These are phyloP conservation scores for Meandrusa payeni DNA, from an alignment of 2,888 invertebrate genomes.

Conservation along the genomic window DNA sequence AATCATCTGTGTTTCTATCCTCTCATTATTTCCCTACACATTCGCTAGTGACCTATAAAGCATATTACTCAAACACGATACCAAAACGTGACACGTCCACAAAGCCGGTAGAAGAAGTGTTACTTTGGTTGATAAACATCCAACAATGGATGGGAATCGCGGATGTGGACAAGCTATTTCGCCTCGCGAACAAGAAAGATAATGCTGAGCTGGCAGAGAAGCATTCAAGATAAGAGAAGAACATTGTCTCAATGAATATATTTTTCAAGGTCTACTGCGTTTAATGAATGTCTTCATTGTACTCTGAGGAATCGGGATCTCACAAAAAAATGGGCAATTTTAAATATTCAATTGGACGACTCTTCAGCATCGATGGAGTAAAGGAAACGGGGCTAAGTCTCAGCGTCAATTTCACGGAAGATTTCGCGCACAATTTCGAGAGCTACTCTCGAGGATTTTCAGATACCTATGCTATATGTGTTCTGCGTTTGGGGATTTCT, in stretches of 20 bases:
- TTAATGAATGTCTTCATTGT: constrained; percentile 5
- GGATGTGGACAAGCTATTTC: too few species aligned
- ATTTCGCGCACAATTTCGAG: constrained; percentile 59
- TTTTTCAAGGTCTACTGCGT: background rate
- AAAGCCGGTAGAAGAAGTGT: too few species aligned
- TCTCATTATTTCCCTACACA: constrained; percentile 31
- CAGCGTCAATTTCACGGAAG: constrained; percentile 73
- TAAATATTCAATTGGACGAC: constrained; percentile 56
- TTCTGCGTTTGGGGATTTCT: constrained; percentile 29
- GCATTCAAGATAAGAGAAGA: too few species aligned
- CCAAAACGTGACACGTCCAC: constrained; percentile 42
- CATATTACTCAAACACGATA: constrained; percentile 44
- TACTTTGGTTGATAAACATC: too few species aligned
- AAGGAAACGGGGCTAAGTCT: constrained; percentile 49
- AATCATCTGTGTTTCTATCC: too few species aligned
- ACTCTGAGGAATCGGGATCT: background rate
- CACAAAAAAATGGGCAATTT: constrained; percentile 33
- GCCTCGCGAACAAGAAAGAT: too few species aligned
- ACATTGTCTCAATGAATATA: too few species aligned
- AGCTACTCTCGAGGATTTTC: constrained; percentile 29
- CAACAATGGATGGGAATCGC: too few species aligned
- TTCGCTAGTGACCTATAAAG: constrained; percentile 49
- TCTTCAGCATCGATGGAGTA: constrained; percentile 35
- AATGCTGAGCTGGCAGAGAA: too few species aligned
- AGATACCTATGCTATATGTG: constrained; percentile 23